A percentile compares a stretch with the other conserved stretches of the same genome.
Evolutionary conservation across 2,888 invertebrate genomes (phyloP).

Genomic region (Cheilosia soror): DNA sequence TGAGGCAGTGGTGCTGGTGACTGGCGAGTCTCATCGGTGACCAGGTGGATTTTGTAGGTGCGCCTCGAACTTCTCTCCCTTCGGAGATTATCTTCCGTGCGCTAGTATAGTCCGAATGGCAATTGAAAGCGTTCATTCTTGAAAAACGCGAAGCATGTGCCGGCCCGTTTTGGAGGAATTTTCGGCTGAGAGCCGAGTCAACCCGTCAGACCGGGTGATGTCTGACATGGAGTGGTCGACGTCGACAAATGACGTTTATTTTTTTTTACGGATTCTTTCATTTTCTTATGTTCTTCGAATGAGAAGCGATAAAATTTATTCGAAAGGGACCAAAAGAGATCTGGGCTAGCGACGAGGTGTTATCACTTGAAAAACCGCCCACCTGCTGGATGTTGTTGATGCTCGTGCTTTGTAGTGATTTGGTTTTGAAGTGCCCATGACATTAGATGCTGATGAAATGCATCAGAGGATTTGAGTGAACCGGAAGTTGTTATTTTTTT

Average conservation of each 20-base stretch:
- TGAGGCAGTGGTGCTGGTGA: neutral
- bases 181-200: slow-evolving; percentile 54
- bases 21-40: slow-evolving; percentile 19
- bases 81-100: slow-evolving; percentile 44
- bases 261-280: slow-evolving; percentile 37
- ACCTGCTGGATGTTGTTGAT: slow-evolving; percentile 28
- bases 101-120: slow-evolving; percentile 7
- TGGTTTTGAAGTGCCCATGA: slow-evolving; percentile 4
- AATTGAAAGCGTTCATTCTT: slow-evolving; percentile 62
- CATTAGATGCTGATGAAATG: slow-evolving; percentile 7
- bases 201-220: slow-evolving; percentile 72
- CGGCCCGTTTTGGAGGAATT: slow-evolving; percentile 46
- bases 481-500: slow-evolving; percentile 25
- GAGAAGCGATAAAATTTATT: slow-evolving; percentile 40
- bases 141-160: slow-evolving; percentile 56
- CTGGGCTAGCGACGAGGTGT: slow-evolving; percentile 51
- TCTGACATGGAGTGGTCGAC: slow-evolving; percentile 65
- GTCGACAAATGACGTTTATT: slow-evolving; percentile 67
- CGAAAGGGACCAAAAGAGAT: slow-evolving; percentile 27
- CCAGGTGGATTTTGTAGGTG: slow-evolving; percentile 74
- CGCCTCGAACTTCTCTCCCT: slow-evolving; percentile 59
- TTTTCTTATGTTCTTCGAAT: slow-evolving; percentile 54
- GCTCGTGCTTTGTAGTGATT: slow-evolving; percentile 12
- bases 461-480: slow-evolving; percentile 6
- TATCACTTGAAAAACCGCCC: slow-evolving; percentile 53